A percentile compares a stretch with the other conserved stretches of the same genome.
Conservation (phyloP, 2,888 invertebrate species). For the Stenodema calcarata region DNA sequence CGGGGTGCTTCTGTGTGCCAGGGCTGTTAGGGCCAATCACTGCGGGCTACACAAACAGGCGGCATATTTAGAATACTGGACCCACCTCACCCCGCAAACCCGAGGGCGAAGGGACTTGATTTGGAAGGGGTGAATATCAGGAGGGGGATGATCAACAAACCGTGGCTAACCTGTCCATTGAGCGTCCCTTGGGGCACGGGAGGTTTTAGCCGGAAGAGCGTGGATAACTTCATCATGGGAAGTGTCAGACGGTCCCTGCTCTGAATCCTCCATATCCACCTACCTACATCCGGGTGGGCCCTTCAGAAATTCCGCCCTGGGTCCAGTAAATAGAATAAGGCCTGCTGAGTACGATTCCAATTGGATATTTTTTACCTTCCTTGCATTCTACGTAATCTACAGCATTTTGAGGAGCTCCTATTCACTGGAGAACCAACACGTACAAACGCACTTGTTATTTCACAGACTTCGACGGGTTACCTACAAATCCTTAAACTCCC, state of each 20-base stretch:
- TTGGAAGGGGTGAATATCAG: background rate
- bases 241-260: background rate
- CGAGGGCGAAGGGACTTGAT: background rate
- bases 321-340: background rate
- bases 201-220: background rate
- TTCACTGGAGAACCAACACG: too few relatives aligned
- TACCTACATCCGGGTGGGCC: background rate
- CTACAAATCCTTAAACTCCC: too few relatives aligned
- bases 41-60: constrained; percentile 37
- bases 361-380: background rate
- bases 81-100: background rate
- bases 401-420: too few relatives aligned
- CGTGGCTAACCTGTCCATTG: background rate
- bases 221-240: background rate
- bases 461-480: too few relatives aligned
- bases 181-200: background rate
- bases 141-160: constrained; percentile 1
- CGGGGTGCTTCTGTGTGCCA: constrained; percentile 18
- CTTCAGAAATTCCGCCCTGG: background rate
- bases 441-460: too few relatives aligned
- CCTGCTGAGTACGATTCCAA: background rate
- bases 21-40: constrained; percentile 38
- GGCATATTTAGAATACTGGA: constrained; percentile 29
- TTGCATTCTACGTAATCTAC: background rate
- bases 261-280: background rate